Evolutionary conservation across 1,140 invertebrate genomes (phyloP).

Genomic region (Pollicipes pollicipes): DNA sequence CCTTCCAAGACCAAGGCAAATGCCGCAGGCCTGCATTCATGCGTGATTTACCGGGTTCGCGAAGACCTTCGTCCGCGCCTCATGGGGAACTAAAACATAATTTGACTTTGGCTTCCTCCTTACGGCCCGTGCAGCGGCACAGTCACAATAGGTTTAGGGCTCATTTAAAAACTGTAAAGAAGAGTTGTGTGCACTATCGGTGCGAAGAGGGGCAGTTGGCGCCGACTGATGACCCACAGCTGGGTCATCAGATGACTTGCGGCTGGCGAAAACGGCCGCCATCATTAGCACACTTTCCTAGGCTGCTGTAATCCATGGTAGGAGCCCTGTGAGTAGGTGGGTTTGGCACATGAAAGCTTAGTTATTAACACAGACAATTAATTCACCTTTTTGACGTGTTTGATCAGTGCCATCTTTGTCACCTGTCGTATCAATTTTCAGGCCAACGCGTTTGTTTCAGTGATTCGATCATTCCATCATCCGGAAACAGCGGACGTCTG

Average conservation of each 20-base stretch:
- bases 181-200: background rate
- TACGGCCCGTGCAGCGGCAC: too few relatives aligned
- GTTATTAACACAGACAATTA: background rate
- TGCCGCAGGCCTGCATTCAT: too few relatives aligned
- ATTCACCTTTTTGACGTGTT: too few relatives aligned
- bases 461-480: too few relatives aligned
- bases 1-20: too few relatives aligned
- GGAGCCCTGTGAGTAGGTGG: background rate
- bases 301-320: background rate
- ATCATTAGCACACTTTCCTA: background rate
- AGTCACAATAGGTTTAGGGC: background rate
- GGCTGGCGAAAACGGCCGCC: background rate
- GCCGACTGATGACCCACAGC: too few relatives aligned
- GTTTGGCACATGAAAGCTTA: background rate
- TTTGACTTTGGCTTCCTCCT: background rate
- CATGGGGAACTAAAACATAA: background rate
- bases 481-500: too few relatives aligned
- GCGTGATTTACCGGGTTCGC: too few relatives aligned
- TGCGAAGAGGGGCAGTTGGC: background rate
- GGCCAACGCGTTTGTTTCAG: too few relatives aligned
- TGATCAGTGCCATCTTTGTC: too few relatives aligned
- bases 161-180: constrained; percentile 1
- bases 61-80: background rate
- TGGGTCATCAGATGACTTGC: too few relatives aligned
- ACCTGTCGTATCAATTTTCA: too few relatives aligned